phyloP scores from a whole-genome alignment of 2,113 vertebrate species.

The Arvicanthis niloticus region DNA sequence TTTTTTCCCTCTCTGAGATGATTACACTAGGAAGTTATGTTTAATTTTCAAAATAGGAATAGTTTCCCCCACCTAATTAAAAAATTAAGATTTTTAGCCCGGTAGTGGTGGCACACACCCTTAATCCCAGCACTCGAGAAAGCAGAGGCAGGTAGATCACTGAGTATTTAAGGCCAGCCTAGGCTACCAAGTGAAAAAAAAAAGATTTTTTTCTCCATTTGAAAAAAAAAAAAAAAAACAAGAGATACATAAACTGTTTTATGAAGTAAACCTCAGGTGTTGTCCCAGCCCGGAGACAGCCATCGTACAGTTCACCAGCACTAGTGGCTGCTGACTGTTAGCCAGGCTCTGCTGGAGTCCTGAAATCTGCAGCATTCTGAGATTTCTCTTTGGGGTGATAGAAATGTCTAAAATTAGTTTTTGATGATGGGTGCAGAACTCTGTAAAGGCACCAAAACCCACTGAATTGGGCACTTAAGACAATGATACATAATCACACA shows the following conservation, averaged over 20 bases:
- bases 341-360: not conserved
- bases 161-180: not conserved
- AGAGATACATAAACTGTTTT: not conserved
- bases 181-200: not conserved
- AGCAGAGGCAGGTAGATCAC: not conserved
- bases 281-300: not conserved
- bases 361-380: not conserved
- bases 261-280: not conserved
- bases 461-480: not conserved
- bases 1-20: not conserved
- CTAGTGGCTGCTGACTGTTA: not conserved
- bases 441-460: slow-evolving; percentile 35
- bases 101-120: not conserved
- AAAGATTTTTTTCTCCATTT: too few relatives aligned
- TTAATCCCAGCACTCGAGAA: not conserved
- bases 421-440: not conserved
- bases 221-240: not conserved
- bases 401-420: slow-evolving; percentile 63
- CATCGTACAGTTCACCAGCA: rapidly evolving
- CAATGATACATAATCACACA: not conserved
- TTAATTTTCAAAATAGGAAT: slow-evolving; percentile 56
- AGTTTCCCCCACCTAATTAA: not conserved
- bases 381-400: slow-evolving; percentile 7
- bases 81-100: not conserved
- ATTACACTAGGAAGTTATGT: not conserved